Conservation (phyloP, 1,140 invertebrate species). For the Samia ricini region DNA sequence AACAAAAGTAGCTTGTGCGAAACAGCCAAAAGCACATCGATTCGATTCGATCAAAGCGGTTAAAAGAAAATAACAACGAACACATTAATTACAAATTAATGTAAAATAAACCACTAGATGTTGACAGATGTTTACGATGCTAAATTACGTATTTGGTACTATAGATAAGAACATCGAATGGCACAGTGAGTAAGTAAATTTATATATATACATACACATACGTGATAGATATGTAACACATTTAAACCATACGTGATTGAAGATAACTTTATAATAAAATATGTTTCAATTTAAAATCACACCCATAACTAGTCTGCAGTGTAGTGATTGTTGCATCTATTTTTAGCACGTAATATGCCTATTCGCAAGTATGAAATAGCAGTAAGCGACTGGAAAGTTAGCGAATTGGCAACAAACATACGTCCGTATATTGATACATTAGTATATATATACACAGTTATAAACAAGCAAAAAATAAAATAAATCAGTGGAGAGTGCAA, state of each 20-base stretch:
- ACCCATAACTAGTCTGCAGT: slow-evolving; percentile 53
- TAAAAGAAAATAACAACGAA: slow-evolving; percentile 48
- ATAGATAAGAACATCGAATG: no score
- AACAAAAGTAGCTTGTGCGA: slow-evolving; percentile 36
- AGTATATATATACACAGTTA: background rate
- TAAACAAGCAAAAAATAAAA: no score
- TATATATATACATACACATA: background rate
- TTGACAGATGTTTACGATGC: background rate
- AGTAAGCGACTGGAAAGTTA: slow-evolving; percentile 69
- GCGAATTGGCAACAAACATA: slow-evolving; percentile 63
- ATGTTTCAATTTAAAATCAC: slow-evolving; percentile 2
- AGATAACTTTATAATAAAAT: slow-evolving; percentile 26
- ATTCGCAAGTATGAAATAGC: slow-evolving; percentile 29
- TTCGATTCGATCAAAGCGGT: slow-evolving; percentile 55
- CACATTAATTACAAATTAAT: slow-evolving; percentile 45
- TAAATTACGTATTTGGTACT: background rate
- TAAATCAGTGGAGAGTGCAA: no score
- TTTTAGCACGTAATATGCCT: slow-evolving; percentile 60
- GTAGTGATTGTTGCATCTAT: slow-evolving; percentile 54
- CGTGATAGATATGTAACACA: background rate
- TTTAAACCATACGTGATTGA: slow-evolving; percentile 36
- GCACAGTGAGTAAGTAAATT: background rate
- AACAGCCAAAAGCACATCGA: slow-evolving; percentile 42
- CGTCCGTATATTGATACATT: slow-evolving; percentile 25
- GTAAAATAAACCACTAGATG: background rate